These are phyloP conservation scores for Ameiurus melas DNA, from an alignment of 2,113 vertebrate genomes.

Conservation along the genomic window DNA sequence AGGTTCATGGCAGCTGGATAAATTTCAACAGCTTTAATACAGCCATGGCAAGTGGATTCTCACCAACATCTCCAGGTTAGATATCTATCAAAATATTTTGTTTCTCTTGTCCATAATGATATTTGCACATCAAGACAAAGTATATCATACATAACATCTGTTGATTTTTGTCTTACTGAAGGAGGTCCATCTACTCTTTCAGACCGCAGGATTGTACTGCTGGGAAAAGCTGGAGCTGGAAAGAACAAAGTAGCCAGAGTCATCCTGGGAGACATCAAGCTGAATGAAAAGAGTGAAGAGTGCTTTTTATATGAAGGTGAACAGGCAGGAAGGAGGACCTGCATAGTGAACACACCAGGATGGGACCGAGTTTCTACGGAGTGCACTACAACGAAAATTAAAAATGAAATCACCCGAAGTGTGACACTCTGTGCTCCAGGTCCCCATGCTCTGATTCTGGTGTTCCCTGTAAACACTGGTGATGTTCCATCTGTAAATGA, in stretches of 20 bases:
- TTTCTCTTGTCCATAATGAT: background rate
- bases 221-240: constrained; percentile 17
- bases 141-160: background rate
- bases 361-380: constrained; percentile 30
- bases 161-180: background rate
- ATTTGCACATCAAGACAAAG: background rate
- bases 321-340: constrained; percentile 28
- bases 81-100: background rate
- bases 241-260: background rate
- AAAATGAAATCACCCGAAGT: constrained; percentile 21
- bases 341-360: constrained; percentile 48
- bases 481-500: background rate
- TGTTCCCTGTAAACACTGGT: constrained; percentile 24
- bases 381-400: constrained; percentile 8
- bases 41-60: background rate
- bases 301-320: background rate
- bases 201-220: constrained; percentile 33
- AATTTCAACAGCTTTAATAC: background rate
- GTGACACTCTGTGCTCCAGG: constrained; percentile 35
- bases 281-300: background rate
- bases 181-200: background rate
- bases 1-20: background rate
- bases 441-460: constrained; percentile 39
- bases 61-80: background rate
- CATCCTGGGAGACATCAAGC: background rate